phyloP scores from a whole-genome alignment of 2,113 vertebrate species.

The Dicerorhinus sumatrensis region DNA sequence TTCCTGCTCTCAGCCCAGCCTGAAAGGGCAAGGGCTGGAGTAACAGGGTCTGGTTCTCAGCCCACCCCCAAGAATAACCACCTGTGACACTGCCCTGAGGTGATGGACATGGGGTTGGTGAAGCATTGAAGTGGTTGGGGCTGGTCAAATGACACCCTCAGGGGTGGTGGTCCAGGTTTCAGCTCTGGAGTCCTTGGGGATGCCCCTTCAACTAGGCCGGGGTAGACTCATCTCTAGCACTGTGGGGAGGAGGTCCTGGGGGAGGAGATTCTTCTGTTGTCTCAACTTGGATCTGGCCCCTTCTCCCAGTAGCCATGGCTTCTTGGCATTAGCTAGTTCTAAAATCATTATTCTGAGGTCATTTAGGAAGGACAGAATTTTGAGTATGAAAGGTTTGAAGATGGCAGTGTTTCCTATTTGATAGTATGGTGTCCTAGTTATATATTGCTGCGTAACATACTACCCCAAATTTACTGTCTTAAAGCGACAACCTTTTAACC shows the following conservation, averaged over 20 bases:
- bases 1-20: background rate
- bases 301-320: background rate
- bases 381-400: slow-evolving; percentile 8
- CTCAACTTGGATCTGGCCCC: background rate
- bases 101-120: background rate
- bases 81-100: background rate
- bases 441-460: background rate
- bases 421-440: background rate
- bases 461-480: background rate
- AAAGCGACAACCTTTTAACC: background rate
- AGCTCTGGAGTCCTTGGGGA: background rate
- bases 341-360: background rate
- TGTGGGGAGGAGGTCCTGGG: background rate
- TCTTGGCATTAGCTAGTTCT: background rate
- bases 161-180: background rate
- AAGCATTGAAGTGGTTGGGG: background rate
- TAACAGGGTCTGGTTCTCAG: background rate
- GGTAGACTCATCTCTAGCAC: background rate
- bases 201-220: background rate
- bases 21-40: slow-evolving; percentile 2
- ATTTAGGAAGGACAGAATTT: slow-evolving; percentile 53
- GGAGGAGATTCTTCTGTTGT: background rate
- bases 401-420: background rate
- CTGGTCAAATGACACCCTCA: background rate
- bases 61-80: background rate